These are phyloP conservation scores for Microplitis manilae DNA, from an alignment of 2,888 invertebrate genomes.

Conservation along the genomic window DNA sequence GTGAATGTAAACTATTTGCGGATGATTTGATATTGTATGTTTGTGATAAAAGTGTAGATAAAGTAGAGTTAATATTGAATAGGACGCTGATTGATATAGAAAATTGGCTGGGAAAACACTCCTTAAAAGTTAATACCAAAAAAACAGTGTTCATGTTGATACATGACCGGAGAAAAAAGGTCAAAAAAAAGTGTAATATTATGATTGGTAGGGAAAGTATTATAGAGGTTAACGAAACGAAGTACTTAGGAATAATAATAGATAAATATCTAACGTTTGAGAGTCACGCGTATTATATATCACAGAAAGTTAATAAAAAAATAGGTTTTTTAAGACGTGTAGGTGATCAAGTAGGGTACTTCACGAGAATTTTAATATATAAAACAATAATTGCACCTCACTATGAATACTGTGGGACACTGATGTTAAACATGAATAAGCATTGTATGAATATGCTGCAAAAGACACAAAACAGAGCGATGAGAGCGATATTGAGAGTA, in stretches of 20 bases:
- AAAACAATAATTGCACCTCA: slow-evolving; percentile 36
- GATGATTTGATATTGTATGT: slow-evolving; percentile 41
- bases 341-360: neutral
- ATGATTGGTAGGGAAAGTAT: slow-evolving; percentile 20
- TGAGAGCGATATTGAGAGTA: slow-evolving; percentile 37
- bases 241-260: neutral
- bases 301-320: slow-evolving; percentile 32
- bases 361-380: slow-evolving; percentile 30
- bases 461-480: slow-evolving; percentile 40
- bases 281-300: slow-evolving; percentile 26
- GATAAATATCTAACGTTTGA: slow-evolving; percentile 35
- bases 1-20: slow-evolving; percentile 41
- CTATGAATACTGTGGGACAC: slow-evolving; percentile 43
- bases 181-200: slow-evolving; percentile 10
- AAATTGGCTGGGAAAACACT: slow-evolving; percentile 18
- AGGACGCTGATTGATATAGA: neutral
- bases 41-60: neutral
- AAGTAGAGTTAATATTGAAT: slow-evolving; percentile 27
- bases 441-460: slow-evolving; percentile 35
- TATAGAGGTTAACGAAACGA: neutral
- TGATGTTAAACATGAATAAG: slow-evolving; percentile 31
- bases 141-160: slow-evolving; percentile 37
- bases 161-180: slow-evolving; percentile 32
- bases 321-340: slow-evolving; percentile 31
- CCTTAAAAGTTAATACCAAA: slow-evolving; percentile 21